phyloP scores from a whole-genome alignment of 2,888 invertebrate genomes.

The Autographa pulchrina region DNA sequence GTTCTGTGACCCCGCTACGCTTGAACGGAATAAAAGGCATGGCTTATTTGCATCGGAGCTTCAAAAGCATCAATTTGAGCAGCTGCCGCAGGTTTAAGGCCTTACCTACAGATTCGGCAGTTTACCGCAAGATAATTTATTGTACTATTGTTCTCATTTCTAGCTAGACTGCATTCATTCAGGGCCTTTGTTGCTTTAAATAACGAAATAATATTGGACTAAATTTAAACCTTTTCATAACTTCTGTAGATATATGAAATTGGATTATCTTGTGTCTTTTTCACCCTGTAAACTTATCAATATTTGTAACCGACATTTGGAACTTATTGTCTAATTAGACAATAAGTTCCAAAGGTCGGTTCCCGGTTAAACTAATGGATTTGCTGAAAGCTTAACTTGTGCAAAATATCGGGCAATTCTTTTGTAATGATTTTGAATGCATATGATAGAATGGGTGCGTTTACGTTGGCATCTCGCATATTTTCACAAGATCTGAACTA shows the following conservation, averaged over 20 bases:
- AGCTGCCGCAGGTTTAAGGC: constrained; percentile 62
- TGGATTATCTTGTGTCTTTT: too few relatives aligned
- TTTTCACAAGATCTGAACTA: constrained; percentile 10
- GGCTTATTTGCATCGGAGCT: constrained; percentile 74
- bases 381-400: too few relatives aligned
- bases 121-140: constrained; percentile 59
- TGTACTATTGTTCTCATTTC: constrained; percentile 57
- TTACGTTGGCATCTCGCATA: background rate
- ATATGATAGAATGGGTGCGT: background rate
- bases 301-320: too few relatives aligned
- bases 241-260: background rate
- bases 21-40: constrained; percentile 80
- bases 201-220: constrained; percentile 6
- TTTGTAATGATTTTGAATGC: background rate
- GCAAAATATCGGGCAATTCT: too few relatives aligned
- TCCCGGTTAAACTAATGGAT: too few relatives aligned
- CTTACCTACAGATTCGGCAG: constrained; percentile 47
- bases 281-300: too few relatives aligned
- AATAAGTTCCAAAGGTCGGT: too few relatives aligned
- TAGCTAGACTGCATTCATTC: constrained; percentile 38
- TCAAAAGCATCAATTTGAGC: constrained; percentile 67
- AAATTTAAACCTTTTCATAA: background rate
- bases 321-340: too few relatives aligned
- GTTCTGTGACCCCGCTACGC: constrained; percentile 87
- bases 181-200: constrained; percentile 42